Conservation (phyloP, 2,113 vertebrate species). For the Poeciliopsis occidentalis region DNA sequence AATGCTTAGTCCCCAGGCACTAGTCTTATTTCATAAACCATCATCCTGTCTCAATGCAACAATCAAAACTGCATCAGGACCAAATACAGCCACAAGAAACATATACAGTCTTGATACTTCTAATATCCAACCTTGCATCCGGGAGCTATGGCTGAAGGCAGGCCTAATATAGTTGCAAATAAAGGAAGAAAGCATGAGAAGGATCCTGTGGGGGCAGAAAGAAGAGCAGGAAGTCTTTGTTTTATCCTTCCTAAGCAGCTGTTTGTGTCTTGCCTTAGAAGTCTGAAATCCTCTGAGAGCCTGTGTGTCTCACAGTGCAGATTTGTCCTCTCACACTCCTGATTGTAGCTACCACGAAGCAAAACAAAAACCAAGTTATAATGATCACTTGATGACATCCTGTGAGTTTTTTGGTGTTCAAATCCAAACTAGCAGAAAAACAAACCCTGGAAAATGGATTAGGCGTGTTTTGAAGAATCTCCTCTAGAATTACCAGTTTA, state of each 20-base stretch:
- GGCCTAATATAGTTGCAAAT: constrained; percentile 45
- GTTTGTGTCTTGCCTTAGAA: constrained; percentile 59
- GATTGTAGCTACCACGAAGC: constrained; percentile 41
- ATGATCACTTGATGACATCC: constrained; percentile 56
- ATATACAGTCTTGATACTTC: constrained; percentile 45
- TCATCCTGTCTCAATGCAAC: constrained; percentile 57
- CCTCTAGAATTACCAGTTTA: not conserved
- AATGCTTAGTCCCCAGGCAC: constrained; percentile 38
- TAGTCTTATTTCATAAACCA: constrained; percentile 68
- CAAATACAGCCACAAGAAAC: constrained; percentile 55
- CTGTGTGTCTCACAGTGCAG: constrained; percentile 46
- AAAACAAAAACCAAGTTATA: constrained; percentile 41
- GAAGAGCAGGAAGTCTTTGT: constrained; percentile 66
- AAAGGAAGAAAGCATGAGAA: constrained; percentile 33
- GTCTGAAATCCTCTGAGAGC: constrained; percentile 59
- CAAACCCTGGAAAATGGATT: constrained; percentile 9
- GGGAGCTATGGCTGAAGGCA: constrained; percentile 44
- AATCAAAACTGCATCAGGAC: constrained; percentile 63
- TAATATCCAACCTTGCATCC: constrained; percentile 46
- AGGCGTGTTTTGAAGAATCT: not conserved
- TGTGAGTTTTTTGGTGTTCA: constrained; percentile 21
- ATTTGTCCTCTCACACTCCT: constrained; percentile 50
- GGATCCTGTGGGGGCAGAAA: constrained; percentile 31
- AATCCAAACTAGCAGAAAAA: not conserved
- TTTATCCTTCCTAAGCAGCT: constrained; percentile 68